Conservation (phyloP, 2,797 vertebrate genomes). For the Scolopax bukidnonensis region DNA sequence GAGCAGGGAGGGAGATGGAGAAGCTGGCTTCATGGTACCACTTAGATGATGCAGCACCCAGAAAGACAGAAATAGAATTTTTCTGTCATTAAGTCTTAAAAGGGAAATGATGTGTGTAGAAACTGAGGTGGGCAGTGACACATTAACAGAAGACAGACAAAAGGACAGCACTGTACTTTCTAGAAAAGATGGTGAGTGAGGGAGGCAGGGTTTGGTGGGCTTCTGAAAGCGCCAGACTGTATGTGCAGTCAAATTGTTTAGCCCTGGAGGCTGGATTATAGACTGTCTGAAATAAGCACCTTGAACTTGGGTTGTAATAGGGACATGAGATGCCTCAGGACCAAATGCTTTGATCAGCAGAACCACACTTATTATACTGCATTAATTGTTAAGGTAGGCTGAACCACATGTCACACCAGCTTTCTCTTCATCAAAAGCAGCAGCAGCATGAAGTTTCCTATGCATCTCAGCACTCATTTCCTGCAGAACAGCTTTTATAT, state of each 20-base stretch:
- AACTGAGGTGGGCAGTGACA: not conserved
- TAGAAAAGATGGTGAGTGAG: not conserved
- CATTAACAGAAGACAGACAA: not conserved
- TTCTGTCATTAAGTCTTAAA: not conserved
- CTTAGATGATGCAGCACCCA: not conserved
- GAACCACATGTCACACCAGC: slow-evolving; percentile 19
- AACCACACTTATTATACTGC: not conserved
- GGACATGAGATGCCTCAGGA: not conserved
- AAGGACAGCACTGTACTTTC: not conserved
- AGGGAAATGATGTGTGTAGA: not conserved
- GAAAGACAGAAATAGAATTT: not conserved
- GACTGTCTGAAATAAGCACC: not conserved
- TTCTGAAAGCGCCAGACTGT: not conserved
- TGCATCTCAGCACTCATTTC: not conserved
- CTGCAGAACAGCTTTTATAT: not conserved
- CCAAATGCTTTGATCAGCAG: slow-evolving; percentile 23
- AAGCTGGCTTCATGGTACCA: not conserved
- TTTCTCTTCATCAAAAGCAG: slow-evolving; percentile 15
- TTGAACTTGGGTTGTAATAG: not conserved
- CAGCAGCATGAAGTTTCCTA: not conserved
- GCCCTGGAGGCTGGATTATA: not conserved
- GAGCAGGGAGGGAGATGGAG: not conserved
- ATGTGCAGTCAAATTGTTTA: not conserved
- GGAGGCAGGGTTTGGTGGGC: not conserved
- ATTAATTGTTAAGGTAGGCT: slow-evolving; percentile 5